phyloP scores from a whole-genome alignment of 2,888 invertebrate species.

The Dynastes grantii region DNA sequence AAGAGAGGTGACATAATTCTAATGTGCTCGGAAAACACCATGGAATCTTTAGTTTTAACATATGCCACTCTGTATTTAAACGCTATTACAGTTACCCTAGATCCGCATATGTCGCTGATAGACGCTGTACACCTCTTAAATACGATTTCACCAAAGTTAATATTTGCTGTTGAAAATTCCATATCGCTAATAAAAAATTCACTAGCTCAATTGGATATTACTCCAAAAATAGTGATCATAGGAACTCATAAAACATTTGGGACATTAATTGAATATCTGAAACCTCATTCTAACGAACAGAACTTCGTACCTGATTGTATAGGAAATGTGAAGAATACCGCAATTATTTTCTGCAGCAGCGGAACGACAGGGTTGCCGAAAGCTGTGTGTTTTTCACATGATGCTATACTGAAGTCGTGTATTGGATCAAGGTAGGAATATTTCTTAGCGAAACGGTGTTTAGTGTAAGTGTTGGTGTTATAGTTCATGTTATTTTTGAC shows the following conservation, averaged over 20 bases:
- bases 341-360: constrained; percentile 59
- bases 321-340: constrained; percentile 52
- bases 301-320: constrained; percentile 42
- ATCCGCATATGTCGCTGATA: constrained; percentile 58
- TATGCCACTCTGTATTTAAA: constrained; percentile 67
- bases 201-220: constrained; percentile 1
- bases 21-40: constrained; percentile 71
- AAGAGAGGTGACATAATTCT: constrained; percentile 69
- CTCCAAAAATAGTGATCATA: constrained; percentile 1
- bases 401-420: constrained; percentile 33
- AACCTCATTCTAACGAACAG: neutral
- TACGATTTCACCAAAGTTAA: constrained; percentile 57
- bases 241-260: neutral
- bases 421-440: constrained; percentile 15
- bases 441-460: neutral
- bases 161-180: constrained; percentile 58
- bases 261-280: neutral
- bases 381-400: constrained; percentile 58
- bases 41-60: constrained; percentile 68
- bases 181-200: constrained; percentile 5
- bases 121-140: constrained; percentile 59
- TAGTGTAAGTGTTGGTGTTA: neutral
- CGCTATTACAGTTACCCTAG: constrained; percentile 61
- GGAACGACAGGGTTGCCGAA: constrained; percentile 60
- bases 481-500: constrained; percentile 50